Evolutionary conservation across 2,113 vertebrate genomes (phyloP).

Genomic region (Mixornis gularis): DNA sequence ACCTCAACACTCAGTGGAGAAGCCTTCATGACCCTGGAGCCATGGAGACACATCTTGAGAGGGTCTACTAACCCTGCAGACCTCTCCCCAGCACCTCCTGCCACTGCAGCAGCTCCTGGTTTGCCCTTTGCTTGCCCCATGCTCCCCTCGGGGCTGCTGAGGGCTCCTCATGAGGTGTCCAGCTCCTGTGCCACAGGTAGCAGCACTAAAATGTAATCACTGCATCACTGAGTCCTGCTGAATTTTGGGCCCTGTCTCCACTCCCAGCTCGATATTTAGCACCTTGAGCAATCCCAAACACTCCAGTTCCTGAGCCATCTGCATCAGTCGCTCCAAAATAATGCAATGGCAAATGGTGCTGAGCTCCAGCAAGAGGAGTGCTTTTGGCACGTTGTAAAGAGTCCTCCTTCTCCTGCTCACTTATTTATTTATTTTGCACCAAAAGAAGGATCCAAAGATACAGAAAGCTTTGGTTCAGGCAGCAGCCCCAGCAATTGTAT

Average conservation of each 20-base stretch:
- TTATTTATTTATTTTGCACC: not conserved
- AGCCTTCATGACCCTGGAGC: not conserved
- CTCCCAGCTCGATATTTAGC: slow-evolving; percentile 11
- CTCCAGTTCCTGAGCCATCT: not conserved
- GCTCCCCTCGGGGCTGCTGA: not conserved
- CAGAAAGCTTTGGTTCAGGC: not conserved
- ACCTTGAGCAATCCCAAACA: not conserved
- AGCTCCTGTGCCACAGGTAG: not conserved
- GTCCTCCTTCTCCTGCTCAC: not conserved
- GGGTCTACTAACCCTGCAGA: not conserved
- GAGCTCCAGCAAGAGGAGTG: not conserved
- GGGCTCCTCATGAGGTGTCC: not conserved
- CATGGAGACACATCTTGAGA: not conserved
- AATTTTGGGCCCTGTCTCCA: not conserved
- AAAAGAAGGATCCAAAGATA: not conserved
- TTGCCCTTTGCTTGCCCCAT: not conserved
- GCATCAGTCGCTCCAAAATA: slow-evolving; percentile 14
- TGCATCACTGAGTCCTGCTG: not conserved
- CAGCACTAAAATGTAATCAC: not conserved
- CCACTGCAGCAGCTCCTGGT: not conserved
- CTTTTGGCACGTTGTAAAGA: slow-evolving; percentile 2
- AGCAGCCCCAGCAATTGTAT: slow-evolving; percentile 37
- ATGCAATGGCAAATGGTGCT: not conserved
- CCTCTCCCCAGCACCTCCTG: not conserved
- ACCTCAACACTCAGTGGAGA: not conserved